Percentiles rank a stretch among this genome's conserved stretches.
Evolutionary conservation across 1,140 invertebrate genomes (phyloP).

Genomic region (Eumaeus atala): DNA sequence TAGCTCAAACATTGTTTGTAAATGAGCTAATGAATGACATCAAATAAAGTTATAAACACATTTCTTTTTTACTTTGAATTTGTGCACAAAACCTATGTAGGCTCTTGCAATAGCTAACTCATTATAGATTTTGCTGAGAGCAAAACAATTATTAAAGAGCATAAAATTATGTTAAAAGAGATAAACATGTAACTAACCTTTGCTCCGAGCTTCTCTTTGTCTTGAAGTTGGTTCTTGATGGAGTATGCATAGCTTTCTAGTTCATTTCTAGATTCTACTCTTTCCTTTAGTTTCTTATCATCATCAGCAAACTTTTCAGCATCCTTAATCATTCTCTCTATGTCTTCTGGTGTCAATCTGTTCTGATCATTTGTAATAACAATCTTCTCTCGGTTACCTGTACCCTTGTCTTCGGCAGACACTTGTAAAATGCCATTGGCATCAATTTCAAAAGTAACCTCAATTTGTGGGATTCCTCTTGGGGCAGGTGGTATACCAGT

Average conservation of each 20-base stretch:
- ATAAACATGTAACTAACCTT: constrained; percentile 77
- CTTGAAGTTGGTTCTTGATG: constrained; percentile 96
- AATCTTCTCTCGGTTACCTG: constrained; percentile 98
- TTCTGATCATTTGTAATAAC: constrained; percentile 99
- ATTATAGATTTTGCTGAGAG: neutral
- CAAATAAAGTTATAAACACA: no score
- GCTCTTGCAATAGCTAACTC: neutral
- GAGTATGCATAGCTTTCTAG: constrained; percentile 98
- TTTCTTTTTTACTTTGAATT: no score
- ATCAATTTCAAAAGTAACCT: constrained; percentile 99
- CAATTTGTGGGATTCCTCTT: constrained; percentile 98
- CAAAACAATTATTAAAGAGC: no score
- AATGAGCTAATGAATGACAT: no score
- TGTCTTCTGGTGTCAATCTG: constrained; percentile 96
- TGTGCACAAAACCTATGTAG: no score
- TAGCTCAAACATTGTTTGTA: no score
- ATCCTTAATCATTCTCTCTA: constrained; percentile 98
- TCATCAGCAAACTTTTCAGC: constrained; percentile 99
- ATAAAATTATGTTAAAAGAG: constrained; percentile 8
- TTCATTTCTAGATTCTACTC: constrained; percentile 95
- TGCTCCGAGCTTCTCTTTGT: constrained; percentile 98
- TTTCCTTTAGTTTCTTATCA: constrained; percentile 97
- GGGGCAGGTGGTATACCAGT: constrained; percentile 98
- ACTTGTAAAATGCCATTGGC: constrained; percentile 98
- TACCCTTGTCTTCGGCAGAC: constrained; percentile 98